Evolutionary conservation across 1,140 invertebrate species (phyloP).

Genomic region (Phthorimaea operculella): DNA sequence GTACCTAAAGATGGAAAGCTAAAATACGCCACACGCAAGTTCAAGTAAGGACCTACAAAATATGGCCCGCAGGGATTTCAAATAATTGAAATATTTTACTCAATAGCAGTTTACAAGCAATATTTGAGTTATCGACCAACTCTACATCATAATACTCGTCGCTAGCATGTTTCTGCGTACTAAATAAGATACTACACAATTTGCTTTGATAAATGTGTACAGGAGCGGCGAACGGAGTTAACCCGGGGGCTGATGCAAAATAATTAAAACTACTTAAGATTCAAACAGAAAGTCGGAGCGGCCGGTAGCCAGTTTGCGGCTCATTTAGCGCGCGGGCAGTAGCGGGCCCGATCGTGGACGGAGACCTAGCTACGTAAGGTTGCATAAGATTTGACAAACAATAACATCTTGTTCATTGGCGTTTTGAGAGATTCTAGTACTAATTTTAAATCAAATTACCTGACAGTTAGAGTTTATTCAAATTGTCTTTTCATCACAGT

Average conservation of each 20-base stretch:
- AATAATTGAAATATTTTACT: background rate
- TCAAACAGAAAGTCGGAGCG: slow-evolving; percentile 51
- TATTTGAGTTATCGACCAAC: slow-evolving; percentile 18
- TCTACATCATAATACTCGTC: slow-evolving; percentile 28
- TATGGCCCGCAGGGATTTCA: background rate
- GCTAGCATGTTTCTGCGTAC: slow-evolving; percentile 23
- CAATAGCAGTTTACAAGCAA: slow-evolving; percentile 7
- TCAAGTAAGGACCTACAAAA: background rate
- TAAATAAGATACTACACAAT: slow-evolving; percentile 27
- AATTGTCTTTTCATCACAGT: too few species aligned
- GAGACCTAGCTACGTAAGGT: too few species aligned
- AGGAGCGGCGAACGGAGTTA: slow-evolving; percentile 24
- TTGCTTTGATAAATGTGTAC: slow-evolving; percentile 36
- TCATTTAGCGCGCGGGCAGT: slow-evolving; percentile 41
- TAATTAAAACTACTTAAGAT: slow-evolving; percentile 66
- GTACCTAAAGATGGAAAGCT: too few species aligned
- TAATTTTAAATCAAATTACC: too few species aligned
- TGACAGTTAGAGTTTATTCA: too few species aligned
- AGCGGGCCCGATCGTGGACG: background rate
- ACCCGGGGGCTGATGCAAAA: slow-evolving; percentile 48
- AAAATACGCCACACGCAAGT: too few species aligned
- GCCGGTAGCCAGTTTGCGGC: slow-evolving; percentile 45
- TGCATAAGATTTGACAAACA: too few species aligned
- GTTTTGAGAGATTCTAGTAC: too few species aligned
- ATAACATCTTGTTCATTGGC: too few species aligned